Percentiles rank a stretch among this genome's conserved stretches.
Evolutionary conservation across 2,888 invertebrate species (phyloP).

Genomic region (Hyposoter didymator): DNA sequence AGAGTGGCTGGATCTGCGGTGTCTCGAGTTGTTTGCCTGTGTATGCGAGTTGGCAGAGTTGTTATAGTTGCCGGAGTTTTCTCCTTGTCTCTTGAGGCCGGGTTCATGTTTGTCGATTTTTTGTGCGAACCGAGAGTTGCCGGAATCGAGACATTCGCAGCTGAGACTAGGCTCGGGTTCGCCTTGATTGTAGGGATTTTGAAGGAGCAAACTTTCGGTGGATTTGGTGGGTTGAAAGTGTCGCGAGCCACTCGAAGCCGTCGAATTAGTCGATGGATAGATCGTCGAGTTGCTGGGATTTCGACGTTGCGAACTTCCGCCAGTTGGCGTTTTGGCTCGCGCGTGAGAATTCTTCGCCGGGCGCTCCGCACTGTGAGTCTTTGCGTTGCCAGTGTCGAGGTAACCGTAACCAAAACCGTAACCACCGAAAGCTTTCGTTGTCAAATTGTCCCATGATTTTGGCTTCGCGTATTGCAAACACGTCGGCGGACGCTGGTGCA

Average conservation of each 20-base stretch:
- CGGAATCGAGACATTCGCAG: slow-evolving; percentile 88
- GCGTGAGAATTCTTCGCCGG: slow-evolving; percentile 84
- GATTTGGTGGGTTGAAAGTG: slow-evolving; percentile 91
- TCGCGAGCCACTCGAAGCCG: slow-evolving; percentile 83
- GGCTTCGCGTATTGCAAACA: slow-evolving; percentile 88
- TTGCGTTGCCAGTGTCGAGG: slow-evolving; percentile 87
- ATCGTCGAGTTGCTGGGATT: slow-evolving; percentile 74
- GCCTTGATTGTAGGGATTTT: slow-evolving; percentile 86
- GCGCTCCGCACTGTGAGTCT: slow-evolving; percentile 83
- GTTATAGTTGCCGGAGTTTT: slow-evolving; percentile 67
- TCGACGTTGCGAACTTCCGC: slow-evolving; percentile 84
- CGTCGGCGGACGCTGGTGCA: slow-evolving; percentile 82
- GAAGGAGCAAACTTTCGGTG: slow-evolving; percentile 91
- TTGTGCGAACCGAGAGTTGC: slow-evolving; percentile 72
- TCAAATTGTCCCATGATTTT: slow-evolving; percentile 95
- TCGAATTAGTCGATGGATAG: slow-evolving; percentile 79
- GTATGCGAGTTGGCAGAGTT: slow-evolving; percentile 57
- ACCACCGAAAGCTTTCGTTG: slow-evolving; percentile 93
- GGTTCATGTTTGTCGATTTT: slow-evolving; percentile 78
- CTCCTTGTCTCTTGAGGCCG: slow-evolving; percentile 63
- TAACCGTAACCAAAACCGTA: slow-evolving; percentile 95
- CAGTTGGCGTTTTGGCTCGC: slow-evolving; percentile 86
- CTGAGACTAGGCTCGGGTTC: slow-evolving; percentile 88
- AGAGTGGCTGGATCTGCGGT: slow-evolving; percentile 82
- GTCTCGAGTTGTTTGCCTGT: slow-evolving; percentile 71